phyloP scores from a whole-genome alignment of 2,797 vertebrate species.

The Lepilemur septentrionalis region DNA sequence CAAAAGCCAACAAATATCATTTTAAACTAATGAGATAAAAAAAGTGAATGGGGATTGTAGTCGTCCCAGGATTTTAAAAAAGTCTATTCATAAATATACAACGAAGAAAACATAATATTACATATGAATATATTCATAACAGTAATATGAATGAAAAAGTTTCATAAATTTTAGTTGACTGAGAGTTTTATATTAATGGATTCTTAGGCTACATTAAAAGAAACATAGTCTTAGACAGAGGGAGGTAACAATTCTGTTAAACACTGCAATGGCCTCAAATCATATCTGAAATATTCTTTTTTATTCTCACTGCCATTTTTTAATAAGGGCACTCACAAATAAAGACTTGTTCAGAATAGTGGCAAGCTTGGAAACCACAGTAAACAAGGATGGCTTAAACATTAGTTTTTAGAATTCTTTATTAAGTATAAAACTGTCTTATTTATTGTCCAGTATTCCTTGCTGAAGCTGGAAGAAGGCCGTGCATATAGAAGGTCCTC shows the following conservation, averaged over 20 bases:
- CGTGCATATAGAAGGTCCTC: background rate
- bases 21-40: conserved; percentile 1
- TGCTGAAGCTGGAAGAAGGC: background rate
- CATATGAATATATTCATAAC: background rate
- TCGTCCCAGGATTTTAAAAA: background rate
- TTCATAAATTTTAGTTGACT: background rate
- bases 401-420: background rate
- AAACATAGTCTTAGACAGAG: background rate
- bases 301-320: background rate
- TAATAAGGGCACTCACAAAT: background rate
- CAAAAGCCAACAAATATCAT: background rate
- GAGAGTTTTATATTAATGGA: conserved; percentile 3
- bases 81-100: background rate
- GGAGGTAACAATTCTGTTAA: background rate
- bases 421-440: background rate
- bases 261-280: background rate
- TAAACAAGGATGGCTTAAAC: background rate
- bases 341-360: background rate
- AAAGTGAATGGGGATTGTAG: background rate
- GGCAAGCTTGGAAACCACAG: background rate
- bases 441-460: background rate
- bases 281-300: background rate
- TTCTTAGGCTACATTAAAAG: background rate
- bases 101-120: background rate
- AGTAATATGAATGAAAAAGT: background rate